phyloP scores from a whole-genome alignment of 2,888 invertebrate genomes.

The Amblyteles armatorius region DNA sequence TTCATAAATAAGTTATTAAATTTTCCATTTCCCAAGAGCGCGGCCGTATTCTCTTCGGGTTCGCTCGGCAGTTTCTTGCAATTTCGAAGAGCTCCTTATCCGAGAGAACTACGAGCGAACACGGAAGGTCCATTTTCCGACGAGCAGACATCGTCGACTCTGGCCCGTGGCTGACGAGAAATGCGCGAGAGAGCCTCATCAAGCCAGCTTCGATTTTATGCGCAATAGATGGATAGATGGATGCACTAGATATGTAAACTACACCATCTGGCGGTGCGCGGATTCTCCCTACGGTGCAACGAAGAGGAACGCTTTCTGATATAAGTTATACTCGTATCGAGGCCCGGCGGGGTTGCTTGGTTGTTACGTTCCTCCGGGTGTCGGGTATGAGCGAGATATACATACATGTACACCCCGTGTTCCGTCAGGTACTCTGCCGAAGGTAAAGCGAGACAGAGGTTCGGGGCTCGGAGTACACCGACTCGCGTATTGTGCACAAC shows the following conservation, averaged over 20 bases:
- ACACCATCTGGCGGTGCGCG: constrained; percentile 12
- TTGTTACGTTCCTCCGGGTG: constrained; percentile 44
- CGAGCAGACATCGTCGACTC: constrained; percentile 32
- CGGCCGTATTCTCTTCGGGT: constrained; percentile 10
- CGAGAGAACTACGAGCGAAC: not conserved
- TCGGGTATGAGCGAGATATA: constrained; percentile 49
- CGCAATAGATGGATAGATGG: constrained; percentile 23
- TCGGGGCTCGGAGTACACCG: constrained; percentile 31
- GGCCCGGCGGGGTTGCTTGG: constrained; percentile 39
- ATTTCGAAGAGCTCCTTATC: constrained; percentile 11
- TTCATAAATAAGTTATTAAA: constrained; percentile 42
- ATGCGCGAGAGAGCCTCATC: constrained; percentile 33
- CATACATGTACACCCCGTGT: not conserved
- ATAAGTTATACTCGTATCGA: constrained; percentile 61
- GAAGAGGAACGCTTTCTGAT: constrained; percentile 57
- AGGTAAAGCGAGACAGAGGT: constrained; percentile 41
- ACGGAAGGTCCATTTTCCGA: constrained; percentile 39
- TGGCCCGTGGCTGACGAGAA: constrained; percentile 19
- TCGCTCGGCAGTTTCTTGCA: constrained; percentile 18
- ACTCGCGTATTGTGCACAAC: constrained; percentile 54
- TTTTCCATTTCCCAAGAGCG: constrained; percentile 30
- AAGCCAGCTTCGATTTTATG: constrained; percentile 55
- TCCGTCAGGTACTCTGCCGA: not conserved
- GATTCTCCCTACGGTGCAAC: constrained; percentile 16
- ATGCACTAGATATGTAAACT: constrained; percentile 28